Percentiles rank a stretch among this genome's conserved stretches.
These are phyloP conservation scores for Iphiclides podalirius DNA, from an alignment of 2,888 invertebrate species.

Conservation along the genomic window DNA sequence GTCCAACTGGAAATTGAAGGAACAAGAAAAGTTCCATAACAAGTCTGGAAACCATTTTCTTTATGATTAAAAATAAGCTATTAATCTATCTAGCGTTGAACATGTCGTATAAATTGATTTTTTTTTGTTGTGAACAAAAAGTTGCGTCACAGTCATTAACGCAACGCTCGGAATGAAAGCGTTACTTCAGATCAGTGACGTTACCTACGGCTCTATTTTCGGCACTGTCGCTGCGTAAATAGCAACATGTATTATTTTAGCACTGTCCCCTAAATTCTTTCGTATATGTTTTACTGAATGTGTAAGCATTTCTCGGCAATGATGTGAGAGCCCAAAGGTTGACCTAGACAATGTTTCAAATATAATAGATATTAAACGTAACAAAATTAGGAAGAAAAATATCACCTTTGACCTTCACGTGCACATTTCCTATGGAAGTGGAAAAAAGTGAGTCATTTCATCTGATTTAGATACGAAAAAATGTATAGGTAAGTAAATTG, in stretches of 20 bases:
- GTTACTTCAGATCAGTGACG: slow-evolving; percentile 57
- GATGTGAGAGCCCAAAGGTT: slow-evolving; percentile 5
- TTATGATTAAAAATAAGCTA: too few relatives aligned
- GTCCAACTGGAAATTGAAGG: too few relatives aligned
- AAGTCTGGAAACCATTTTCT: too few relatives aligned
- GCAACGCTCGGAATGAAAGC: slow-evolving; percentile 46
- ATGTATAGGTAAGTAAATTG: slow-evolving; percentile 28
- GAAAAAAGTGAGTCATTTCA: slow-evolving; percentile 6
- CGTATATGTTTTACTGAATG: slow-evolving; percentile 38
- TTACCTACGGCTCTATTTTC: slow-evolving; percentile 55
- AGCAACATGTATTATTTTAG: slow-evolving; percentile 67
- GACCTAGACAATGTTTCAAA: not conserved
- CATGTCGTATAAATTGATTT: too few relatives aligned
- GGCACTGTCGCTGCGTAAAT: slow-evolving; percentile 61
- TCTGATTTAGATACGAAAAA: slow-evolving; percentile 32
- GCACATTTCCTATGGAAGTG: slow-evolving; percentile 1
- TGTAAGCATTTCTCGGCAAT: slow-evolving; percentile 21
- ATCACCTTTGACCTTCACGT: not conserved
- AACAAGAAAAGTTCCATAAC: too few relatives aligned
- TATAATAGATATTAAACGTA: too few relatives aligned
- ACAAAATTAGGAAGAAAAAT: not conserved
- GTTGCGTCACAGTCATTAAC: slow-evolving; percentile 47
- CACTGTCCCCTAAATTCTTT: slow-evolving; percentile 58
- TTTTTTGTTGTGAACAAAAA: slow-evolving; percentile 25
- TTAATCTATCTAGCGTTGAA: too few relatives aligned